phyloP scores from a whole-genome alignment of 2,113 vertebrate genomes.

The Grallaria varia region DNA sequence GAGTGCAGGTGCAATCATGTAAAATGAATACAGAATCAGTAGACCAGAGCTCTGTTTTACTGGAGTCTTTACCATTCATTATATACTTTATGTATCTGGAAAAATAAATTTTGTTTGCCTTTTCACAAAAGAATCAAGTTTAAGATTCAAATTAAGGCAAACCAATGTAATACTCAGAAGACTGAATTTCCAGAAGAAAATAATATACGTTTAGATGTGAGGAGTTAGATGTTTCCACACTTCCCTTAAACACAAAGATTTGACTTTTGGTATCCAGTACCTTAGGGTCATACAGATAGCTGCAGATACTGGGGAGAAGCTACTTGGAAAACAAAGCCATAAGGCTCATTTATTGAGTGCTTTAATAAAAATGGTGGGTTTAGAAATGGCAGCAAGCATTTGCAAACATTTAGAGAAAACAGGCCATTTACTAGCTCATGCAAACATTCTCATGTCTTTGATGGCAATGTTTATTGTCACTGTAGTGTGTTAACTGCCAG shows the following conservation, averaged over 20 bases:
- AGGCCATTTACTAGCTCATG: slow-evolving; percentile 49
- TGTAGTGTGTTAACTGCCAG: not conserved
- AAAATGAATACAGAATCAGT: not conserved
- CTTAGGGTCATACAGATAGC: not conserved
- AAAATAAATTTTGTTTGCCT: not conserved
- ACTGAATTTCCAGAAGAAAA: not conserved
- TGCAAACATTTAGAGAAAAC: not conserved
- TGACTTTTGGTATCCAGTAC: not conserved
- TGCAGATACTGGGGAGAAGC: not conserved
- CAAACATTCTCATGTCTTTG: not conserved
- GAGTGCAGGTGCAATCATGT: not conserved
- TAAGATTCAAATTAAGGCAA: not conserved
- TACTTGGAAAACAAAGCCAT: not conserved
- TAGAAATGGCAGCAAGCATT: not conserved
- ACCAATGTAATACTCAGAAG: not conserved
- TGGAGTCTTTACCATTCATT: not conserved
- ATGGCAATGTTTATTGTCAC: not conserved
- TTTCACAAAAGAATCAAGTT: not conserved
- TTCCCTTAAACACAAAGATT: not conserved
- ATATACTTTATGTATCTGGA: not conserved
- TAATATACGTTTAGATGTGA: not conserved
- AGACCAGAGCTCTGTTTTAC: not conserved
- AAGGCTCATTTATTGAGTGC: not conserved
- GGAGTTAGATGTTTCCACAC: not conserved
- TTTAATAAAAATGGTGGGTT: not conserved